Evolutionary conservation across 2,888 invertebrate genomes (phyloP).

Genomic region (Cerastis leucographa): DNA sequence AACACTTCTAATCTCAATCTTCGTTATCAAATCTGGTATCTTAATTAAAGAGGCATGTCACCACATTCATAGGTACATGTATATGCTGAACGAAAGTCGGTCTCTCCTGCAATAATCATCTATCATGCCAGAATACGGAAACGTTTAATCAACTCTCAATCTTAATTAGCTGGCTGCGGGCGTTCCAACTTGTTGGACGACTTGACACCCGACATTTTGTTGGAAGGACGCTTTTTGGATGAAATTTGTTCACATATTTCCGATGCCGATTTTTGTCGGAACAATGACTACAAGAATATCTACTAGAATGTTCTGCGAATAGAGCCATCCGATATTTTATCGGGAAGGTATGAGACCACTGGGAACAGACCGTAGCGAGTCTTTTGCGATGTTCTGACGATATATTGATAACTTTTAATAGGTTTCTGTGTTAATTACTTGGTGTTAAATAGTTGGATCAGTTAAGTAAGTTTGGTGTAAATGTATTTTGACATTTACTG

Average conservation of each 20-base stretch:
- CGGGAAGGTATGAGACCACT: neutral
- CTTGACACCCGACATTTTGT: neutral
- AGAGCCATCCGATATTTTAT: neutral
- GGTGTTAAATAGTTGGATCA: conserved; percentile 19
- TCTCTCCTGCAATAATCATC: conserved; percentile 78
- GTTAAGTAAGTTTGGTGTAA: neutral
- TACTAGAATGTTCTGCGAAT: neutral
- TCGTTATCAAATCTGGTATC: conserved; percentile 56
- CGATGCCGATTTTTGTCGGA: neutral
- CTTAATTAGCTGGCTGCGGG: conserved; percentile 84
- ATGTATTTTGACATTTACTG: neutral
- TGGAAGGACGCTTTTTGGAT: neutral
- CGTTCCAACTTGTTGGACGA: conserved; percentile 67
- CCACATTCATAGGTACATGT: conserved; percentile 34
- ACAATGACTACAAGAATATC: too few species aligned
- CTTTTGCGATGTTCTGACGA: conserved; percentile 72
- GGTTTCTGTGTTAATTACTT: conserved; percentile 4
- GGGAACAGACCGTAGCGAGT: neutral
- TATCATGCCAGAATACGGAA: conserved; percentile 80
- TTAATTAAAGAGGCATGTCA: conserved; percentile 59
- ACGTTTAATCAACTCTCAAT: conserved; percentile 84
- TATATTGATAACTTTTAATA: conserved; percentile 51
- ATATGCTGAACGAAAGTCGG: conserved; percentile 52
- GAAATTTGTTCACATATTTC: neutral
- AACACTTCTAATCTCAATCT: conserved; percentile 35